Evolutionary conservation across 1,140 invertebrate genomes (phyloP), one percentile per base, ranked within the genome.

Genomic region (Holcopasites calliopsidis): DNA sequence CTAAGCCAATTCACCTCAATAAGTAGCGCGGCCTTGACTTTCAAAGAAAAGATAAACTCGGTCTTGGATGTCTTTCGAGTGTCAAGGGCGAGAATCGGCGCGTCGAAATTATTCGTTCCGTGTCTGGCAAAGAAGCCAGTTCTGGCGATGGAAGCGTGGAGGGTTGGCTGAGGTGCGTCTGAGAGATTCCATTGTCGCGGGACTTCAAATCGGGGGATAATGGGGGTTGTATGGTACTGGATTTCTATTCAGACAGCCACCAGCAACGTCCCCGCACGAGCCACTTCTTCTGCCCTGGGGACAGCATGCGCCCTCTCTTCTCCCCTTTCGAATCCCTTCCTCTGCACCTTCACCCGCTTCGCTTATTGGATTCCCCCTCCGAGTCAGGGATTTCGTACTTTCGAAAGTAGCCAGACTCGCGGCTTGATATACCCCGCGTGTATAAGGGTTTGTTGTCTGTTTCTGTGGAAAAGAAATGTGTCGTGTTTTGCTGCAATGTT

Each of bases 211-310:
- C 77, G 86, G 74, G 80, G 85, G 85, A 88, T 88, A 88, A 88
- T 87, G 85, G 84, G 80, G 85, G 87, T 87, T 87, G 85, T 86
- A 86, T 87, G 83, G 85, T 80, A 71, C 77, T 85, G 85, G 85
- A 87, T 88, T 87, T 87, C 86, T 85, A 88, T 88, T 88, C 87
- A 87, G 75, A 72, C 68, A 77, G 76, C 73, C 76, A 75, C 72
- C 61, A 47, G 68, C 57, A 72, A 52, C 52, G 31, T 40, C 78
- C 50, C 64, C 62, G 70, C 50, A 76, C 82, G 71, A 85, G 74
- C 76, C 82, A 78, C 72, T 85, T 86, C 76, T 83, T 86, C 83
- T 74, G 68, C 81, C 79, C 66, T 64, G 75, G 79, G 70, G 78
- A 84, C 52, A 81, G 74, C 69, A 69, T 40, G 49, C 33, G 54